Evolutionary conservation across 2,113 vertebrate species (phyloP).

Genomic region (Notechis scutatus): DNA sequence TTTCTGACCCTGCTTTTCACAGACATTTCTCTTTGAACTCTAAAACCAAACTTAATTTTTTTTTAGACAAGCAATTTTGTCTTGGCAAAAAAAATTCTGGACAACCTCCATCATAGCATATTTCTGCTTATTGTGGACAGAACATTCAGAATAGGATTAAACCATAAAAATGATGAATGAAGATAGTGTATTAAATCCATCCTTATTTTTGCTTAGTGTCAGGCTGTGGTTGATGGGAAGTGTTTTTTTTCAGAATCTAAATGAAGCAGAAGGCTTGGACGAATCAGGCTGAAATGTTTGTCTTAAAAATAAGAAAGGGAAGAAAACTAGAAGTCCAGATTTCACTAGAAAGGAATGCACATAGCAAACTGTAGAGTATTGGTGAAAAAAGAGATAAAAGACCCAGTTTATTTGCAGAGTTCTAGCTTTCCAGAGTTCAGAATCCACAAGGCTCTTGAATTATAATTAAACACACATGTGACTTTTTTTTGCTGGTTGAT

Average conservation of each 20-base stretch:
- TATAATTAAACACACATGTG: background rate
- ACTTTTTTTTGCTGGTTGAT: background rate
- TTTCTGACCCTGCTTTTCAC: background rate
- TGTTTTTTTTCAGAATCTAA: background rate
- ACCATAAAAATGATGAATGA: conserved; percentile 4
- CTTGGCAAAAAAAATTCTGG: background rate
- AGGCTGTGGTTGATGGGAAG: conserved; percentile 3
- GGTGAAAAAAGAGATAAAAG: background rate
- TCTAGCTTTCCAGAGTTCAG: background rate
- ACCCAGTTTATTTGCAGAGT: background rate
- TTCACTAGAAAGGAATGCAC: conserved; percentile 14
- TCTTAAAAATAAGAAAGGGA: background rate
- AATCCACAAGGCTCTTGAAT: too few relatives aligned
- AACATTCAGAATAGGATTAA: background rate
- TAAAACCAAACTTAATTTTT: background rate
- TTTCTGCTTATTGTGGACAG: conserved; percentile 8
- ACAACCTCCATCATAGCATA: background rate
- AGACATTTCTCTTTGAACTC: background rate
- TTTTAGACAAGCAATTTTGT: background rate
- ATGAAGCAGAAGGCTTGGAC: background rate
- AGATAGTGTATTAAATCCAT: background rate
- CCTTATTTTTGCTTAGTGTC: background rate
- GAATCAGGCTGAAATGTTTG: background rate
- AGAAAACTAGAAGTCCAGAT: background rate
- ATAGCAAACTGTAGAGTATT: background rate